Evolutionary conservation across 2,113 vertebrate species (phyloP).

Genomic region (Hymenochirus boettgeri): DNA sequence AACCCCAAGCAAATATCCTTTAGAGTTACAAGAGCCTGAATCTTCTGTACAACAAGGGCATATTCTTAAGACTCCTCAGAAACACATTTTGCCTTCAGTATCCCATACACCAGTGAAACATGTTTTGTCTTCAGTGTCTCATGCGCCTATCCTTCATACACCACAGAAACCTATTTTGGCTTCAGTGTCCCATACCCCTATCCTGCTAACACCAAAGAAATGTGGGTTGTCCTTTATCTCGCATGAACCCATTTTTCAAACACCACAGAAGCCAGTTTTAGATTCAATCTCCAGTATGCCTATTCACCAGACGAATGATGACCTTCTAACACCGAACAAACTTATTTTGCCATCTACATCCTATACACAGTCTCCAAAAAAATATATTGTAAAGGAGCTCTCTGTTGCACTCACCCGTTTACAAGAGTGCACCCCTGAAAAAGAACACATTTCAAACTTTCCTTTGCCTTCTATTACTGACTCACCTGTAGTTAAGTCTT

Average conservation of each 20-base stretch:
- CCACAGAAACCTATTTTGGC: slow-evolving; percentile 33
- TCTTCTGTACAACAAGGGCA: not conserved
- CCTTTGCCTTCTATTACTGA: not conserved
- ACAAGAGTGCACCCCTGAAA: slow-evolving; percentile 27
- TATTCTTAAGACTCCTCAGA: not conserved
- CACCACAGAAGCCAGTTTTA: too few species aligned
- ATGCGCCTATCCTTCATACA: slow-evolving; percentile 40
- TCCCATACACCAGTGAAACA: slow-evolving; percentile 37
- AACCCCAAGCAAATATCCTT: slow-evolving; percentile 18
- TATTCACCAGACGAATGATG: too few species aligned
- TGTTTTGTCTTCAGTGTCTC: not conserved
- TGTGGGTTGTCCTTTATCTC: too few species aligned
- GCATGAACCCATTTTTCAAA: too few species aligned
- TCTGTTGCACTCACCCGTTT: slow-evolving; percentile 26
- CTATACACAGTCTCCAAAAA: not conserved
- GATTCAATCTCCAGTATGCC: too few species aligned
- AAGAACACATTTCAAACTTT: slow-evolving; percentile 1
- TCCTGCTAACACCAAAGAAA: not conserved
- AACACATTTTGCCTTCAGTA: not conserved
- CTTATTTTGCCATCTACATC: not conserved
- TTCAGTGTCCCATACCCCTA: not conserved
- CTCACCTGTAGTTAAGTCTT: not conserved
- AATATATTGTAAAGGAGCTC: not conserved
- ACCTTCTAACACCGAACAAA: too few species aligned
- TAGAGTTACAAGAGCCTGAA: not conserved